Base-by-base conservation (phyloP, 2,797 vertebrate species). In the Anniella stebbinsi region DNA sequence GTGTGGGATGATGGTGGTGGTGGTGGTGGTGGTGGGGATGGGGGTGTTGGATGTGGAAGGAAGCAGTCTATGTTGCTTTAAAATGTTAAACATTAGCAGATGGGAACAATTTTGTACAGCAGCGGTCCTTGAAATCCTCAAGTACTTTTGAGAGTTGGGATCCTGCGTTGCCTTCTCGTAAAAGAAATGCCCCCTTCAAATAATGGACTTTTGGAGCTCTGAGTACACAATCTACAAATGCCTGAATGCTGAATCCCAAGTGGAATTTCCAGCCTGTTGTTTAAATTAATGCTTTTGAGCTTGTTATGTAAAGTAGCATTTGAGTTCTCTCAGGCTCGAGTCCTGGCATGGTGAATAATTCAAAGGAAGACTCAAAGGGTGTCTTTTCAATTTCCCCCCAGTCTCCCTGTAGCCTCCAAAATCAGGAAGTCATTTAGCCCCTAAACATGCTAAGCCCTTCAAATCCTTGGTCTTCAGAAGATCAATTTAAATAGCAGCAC, bases 301-400 rank as follows among this genome's bases (percentile, higher is more conserved):
- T 93, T 93, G 92, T 94, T 96, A 94, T 81, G 81, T 89, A 87
- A 93, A 95, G 93, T 89, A 90, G 91, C 87, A 91, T 94, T 94
- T 93, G 93, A 96, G 95, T 75, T 69, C 70, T 92, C 92, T 91
- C 90, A 92, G 86, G 80, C 92, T 95, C 88, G 86, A 92, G 76
- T 93, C 94, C 94, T 94, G 76, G 93, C 87, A 28, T 91, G 94
- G 95, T 95, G 92, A 95, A 91, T 92, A 93, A 95, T 92, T 95
- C 91, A 94, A 93, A 94, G 86, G 92, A 95, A 91, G 92, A 94
- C 94, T 96, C 85, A 78, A 38, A 91, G 90, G 84, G 0, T 0
- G 88, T 94, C 90, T 91, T 94, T 94, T 92, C 93, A 89, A 92
- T 95, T 95, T 96, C 84, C 90, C 66, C 89, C 83, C 93, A 89